Base-by-base conservation (phyloP, 2,113 vertebrate species). In the Willisornis vidua region DNA sequence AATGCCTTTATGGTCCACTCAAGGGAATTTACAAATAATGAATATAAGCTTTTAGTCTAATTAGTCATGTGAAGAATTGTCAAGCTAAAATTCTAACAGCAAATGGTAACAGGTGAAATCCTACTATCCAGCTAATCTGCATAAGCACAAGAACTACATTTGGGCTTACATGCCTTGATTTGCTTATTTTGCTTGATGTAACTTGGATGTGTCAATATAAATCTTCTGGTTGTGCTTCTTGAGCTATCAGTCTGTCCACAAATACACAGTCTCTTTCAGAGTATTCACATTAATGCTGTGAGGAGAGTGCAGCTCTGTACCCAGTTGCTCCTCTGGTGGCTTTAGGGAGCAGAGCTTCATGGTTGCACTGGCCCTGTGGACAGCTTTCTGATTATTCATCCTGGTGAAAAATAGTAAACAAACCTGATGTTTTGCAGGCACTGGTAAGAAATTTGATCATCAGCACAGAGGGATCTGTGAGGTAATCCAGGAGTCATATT, bases 11-110 rank as follows among this genome's bases (percentile, higher is more conserved):
- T 78, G 76, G 67, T 13, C 48, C 43, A 63, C 57, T 66, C 55
- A 6, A 10, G 48, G 77, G 77, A 63, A 77, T 68, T 87, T 65
- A 81, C 67, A 91, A 85, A 87, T 85, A 90, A 79, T 70, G 41
- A 86, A 79, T 93, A 54, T 78, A 84, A 87, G 66, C 68, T 86
- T 96, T 87, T 95, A 95, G 78, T 82, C 31, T 94, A 87, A 94
- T 93, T 92, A 93, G 29, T 37, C 52, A 80, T 31, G 15, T 84
- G 86, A 93, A 87, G 70, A 83, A 57, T 23, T 92, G 63, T 89
- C 0, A 1, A 83, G 46, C 25, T 54, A 37, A 87, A 92, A 91
- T 92, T 31, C 22, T 85, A 24, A 58, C n/a, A 58, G 48, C 52
- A 71, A 75, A 54, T 19, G 63, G 19, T 67, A 46, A 19, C 52